Percentiles rank a stretch among this genome's conserved stretches.
These are phyloP conservation scores for Aythya fuligula DNA, from an alignment of 2,797 vertebrate genomes.

Conservation along the genomic window DNA sequence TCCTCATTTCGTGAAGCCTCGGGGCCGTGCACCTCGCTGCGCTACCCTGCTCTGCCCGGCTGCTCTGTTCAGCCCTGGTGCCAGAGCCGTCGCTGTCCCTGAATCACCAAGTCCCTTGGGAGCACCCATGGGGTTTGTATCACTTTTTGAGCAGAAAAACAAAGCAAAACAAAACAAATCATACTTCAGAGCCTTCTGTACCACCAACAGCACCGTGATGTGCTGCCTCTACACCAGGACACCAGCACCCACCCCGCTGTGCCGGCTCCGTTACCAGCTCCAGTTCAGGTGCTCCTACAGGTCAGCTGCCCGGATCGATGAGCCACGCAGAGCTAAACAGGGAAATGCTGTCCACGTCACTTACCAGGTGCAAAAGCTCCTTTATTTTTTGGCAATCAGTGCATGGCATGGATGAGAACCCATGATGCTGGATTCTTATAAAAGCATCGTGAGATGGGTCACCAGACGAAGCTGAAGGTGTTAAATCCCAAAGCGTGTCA, in stretches of 20 bases:
- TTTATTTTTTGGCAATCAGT: neutral
- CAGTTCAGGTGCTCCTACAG: neutral
- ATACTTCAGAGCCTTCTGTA: too few relatives aligned
- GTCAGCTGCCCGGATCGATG: neutral
- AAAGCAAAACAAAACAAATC: too few relatives aligned
- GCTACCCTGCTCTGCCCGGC: neutral
- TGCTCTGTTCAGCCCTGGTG: neutral
- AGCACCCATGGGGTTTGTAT: rapidly evolving
- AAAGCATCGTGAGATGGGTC: constrained; percentile 40
- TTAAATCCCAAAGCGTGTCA: constrained; percentile 26
- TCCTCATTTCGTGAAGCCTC: neutral
- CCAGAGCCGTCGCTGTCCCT: neutral
- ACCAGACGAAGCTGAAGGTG: constrained; percentile 58
- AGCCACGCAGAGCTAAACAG: neutral
- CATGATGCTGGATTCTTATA: neutral
- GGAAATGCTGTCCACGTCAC: neutral
- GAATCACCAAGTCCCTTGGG: neutral
- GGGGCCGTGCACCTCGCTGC: neutral
- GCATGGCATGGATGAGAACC: neutral
- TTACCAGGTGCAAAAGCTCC: neutral
- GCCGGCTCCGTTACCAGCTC: neutral
- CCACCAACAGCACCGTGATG: too few relatives aligned
- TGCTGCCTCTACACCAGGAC: rapidly evolving
- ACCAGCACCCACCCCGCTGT: neutral
- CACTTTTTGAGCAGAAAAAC: neutral